Conservation (phyloP, 2,888 invertebrate species). For the Andricus quercusramuli region DNA sequence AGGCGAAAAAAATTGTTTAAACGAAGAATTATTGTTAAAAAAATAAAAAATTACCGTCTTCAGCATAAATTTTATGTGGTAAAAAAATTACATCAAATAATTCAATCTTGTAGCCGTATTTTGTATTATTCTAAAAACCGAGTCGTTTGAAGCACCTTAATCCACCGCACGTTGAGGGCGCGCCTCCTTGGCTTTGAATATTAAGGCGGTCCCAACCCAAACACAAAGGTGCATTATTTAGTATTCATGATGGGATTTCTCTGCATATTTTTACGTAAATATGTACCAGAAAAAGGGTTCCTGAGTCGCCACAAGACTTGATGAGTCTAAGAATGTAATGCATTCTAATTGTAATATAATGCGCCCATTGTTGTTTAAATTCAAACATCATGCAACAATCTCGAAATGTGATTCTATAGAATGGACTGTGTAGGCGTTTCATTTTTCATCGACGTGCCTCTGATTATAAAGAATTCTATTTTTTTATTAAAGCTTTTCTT, state of each 20-base stretch:
- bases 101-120: too few relatives aligned
- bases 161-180: background rate
- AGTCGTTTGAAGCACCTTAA: background rate
- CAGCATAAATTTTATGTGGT: too few relatives aligned
- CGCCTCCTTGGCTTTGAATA: constrained; percentile 34
- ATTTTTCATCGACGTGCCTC: constrained; percentile 1
- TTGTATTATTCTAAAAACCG: too few relatives aligned
- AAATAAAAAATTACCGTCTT: too few relatives aligned
- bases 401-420: constrained; percentile 11
- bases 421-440: background rate
- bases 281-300: constrained; percentile 8
- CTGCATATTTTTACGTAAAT: constrained; percentile 12
- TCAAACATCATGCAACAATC: background rate
- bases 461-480: background rate
- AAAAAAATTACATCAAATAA: too few relatives aligned
- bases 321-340: background rate
- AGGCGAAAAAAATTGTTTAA: too few relatives aligned
- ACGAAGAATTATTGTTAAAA: too few relatives aligned
- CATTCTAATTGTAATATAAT: background rate
- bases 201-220: constrained; percentile 21
- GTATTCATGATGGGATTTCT: constrained; percentile 13
- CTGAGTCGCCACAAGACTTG: background rate
- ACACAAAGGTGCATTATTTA: constrained; percentile 21
- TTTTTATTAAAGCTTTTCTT: background rate
- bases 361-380: constrained; percentile 13